Percentiles rank a stretch among this genome's conserved stretches.
Conservation (phyloP, 1,140 invertebrate genomes). For the Bathynomus jamesi region DNA sequence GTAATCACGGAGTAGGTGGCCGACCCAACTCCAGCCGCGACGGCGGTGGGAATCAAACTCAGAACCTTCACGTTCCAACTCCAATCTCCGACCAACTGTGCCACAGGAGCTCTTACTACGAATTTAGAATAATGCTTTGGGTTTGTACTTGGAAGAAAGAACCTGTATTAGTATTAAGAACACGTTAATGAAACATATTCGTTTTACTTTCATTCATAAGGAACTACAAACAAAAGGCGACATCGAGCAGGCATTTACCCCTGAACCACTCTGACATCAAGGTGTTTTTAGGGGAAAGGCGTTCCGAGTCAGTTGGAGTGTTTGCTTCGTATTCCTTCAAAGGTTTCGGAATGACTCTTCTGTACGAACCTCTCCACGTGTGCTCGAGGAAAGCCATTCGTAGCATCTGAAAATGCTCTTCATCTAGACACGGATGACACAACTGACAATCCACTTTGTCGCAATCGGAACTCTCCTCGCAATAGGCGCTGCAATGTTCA, state of each 20-base stretch:
- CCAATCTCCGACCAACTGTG: no score
- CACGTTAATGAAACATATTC: no score
- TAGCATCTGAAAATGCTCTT: constrained; percentile 52
- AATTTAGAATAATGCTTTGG: no score
- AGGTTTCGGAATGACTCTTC: constrained; percentile 67
- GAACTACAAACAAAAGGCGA: constrained; percentile 55
- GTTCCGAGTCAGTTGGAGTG: constrained; percentile 42
- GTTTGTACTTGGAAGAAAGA: no score
- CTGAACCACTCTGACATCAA: constrained; percentile 69
- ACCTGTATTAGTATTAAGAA: no score
- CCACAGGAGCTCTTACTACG: no score
- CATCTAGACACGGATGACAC: constrained; percentile 67
- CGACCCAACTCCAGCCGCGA: no score
- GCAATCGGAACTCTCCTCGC: constrained; percentile 56
- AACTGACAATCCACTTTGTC: constrained; percentile 67
- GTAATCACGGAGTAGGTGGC: no score
- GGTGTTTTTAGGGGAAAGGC: constrained; percentile 54
- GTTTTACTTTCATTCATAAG: no score
- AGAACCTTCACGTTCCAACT: no score
- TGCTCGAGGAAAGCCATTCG: constrained; percentile 68
- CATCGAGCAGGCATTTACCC: constrained; percentile 68
- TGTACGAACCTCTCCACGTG: constrained; percentile 64
- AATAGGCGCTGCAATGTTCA: constrained; percentile 54
- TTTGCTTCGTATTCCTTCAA: constrained; percentile 42
- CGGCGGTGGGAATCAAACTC: no score